Conservation (phyloP, 2,888 invertebrate species). For the Thymelicus lineola region DNA sequence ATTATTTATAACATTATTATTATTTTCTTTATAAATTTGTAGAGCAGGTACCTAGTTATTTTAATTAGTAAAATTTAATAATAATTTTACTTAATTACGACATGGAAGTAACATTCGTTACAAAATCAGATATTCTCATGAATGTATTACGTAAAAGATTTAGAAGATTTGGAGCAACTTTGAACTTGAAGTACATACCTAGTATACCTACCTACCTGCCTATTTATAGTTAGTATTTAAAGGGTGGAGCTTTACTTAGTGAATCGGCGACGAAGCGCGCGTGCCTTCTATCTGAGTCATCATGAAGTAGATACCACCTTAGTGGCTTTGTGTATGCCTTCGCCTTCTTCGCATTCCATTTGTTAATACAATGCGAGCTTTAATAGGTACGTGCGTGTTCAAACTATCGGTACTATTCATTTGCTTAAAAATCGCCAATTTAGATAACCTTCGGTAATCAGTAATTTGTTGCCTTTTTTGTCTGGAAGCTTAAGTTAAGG, state of each 20-base stretch:
- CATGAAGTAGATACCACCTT: slow-evolving; percentile 53
- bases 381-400: slow-evolving; percentile 23
- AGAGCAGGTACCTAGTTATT: no score
- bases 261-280: slow-evolving; percentile 60
- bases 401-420: slow-evolving; percentile 21
- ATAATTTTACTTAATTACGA: no score
- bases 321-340: slow-evolving; percentile 63
- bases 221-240: slow-evolving; percentile 41
- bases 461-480: neutral
- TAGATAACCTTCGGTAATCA: neutral
- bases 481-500: neutral
- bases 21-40: no score
- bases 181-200: neutral
- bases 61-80: no score
- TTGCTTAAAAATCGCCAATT: slow-evolving; percentile 2
- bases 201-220: no score
- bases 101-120: no score
- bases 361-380: slow-evolving; percentile 40
- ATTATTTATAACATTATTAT: no score
- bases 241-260: slow-evolving; percentile 54
- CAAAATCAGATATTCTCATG: no score
- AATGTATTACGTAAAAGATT: neutral
- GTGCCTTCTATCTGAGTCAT: slow-evolving; percentile 77
- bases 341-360: slow-evolving; percentile 76
- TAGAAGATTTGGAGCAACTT: neutral